Conservation (phyloP, 1,140 invertebrate genomes). For the Pemphigus obesinymphae region DNA sequence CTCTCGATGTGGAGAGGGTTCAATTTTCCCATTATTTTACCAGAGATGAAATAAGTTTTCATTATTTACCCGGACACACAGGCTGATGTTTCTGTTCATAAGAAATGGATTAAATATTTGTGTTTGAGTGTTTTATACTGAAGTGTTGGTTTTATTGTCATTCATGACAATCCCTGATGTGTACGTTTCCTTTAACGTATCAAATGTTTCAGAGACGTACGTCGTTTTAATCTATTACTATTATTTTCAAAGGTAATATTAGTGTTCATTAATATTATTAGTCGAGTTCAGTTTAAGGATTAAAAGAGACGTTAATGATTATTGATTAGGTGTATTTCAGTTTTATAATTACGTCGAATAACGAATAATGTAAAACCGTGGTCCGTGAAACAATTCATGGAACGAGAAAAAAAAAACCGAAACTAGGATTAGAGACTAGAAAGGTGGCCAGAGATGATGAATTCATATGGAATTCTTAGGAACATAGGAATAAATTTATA, state of each 20-base stretch:
- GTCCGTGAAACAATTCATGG: no score
- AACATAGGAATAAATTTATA: no score
- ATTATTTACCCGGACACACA: neutral
- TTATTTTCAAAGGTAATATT: neutral
- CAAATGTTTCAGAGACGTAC: neutral
- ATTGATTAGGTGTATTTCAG: no score
- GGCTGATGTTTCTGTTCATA: neutral
- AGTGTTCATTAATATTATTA: neutral
- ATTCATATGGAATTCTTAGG: no score
- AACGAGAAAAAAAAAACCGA: no score
- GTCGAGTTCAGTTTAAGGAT: no score
- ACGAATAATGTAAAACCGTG: no score
- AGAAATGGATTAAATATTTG: neutral
- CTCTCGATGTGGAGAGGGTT: neutral
- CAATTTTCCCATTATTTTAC: conserved; percentile 17
- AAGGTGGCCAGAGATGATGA: no score
- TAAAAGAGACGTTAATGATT: no score
- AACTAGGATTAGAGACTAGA: no score
- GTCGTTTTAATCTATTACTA: neutral
- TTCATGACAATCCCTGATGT: neutral
- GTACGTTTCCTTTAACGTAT: neutral
- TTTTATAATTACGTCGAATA: no score
- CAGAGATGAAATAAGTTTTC: neutral
- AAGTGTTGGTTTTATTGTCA: neutral
- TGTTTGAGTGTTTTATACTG: neutral